phyloP scores from a whole-genome alignment of 1,140 invertebrate species.

The Hyles euphorbiae region DNA sequence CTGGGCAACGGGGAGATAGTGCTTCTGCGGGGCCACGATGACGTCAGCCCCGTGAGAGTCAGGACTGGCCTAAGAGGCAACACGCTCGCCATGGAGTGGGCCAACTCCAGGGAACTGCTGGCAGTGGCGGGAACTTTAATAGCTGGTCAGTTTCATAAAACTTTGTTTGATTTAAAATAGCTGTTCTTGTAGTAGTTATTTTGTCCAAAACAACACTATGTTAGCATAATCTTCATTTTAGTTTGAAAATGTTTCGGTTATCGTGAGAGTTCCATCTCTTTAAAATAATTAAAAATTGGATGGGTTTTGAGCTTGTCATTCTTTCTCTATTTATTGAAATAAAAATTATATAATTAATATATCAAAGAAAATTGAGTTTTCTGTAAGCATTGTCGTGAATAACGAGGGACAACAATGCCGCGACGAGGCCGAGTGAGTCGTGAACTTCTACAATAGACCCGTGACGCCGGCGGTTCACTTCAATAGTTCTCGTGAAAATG shows the following conservation, averaged over 20 bases:
- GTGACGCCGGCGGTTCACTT: not conserved
- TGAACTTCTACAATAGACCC: too few species aligned
- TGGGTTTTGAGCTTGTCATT: too few species aligned
- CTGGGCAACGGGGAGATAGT: slow-evolving; percentile 92
- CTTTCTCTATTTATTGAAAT: too few species aligned
- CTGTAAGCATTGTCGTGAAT: too few species aligned
- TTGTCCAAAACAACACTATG: too few species aligned
- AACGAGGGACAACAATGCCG: too few species aligned
- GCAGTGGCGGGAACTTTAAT: slow-evolving; percentile 89
- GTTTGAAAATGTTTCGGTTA: too few species aligned
- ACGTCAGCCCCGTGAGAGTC: slow-evolving; percentile 91
- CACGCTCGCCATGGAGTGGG: slow-evolving; percentile 94
- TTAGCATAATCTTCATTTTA: too few species aligned
- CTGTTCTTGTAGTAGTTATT: not conserved
- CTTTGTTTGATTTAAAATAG: not conserved
- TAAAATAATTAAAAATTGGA: too few species aligned
- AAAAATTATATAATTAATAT: too few species aligned
- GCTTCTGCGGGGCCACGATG: slow-evolving; percentile 93
- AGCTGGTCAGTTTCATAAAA: slow-evolving; percentile 34
- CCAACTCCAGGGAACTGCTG: slow-evolving; percentile 93
- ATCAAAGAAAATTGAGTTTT: not conserved
- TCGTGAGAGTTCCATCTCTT: too few species aligned
- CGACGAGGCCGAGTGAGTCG: too few species aligned
- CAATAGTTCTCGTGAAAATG: not conserved
- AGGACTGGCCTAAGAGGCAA: slow-evolving; percentile 86